Base-by-base conservation (phyloP, 2,113 vertebrate genomes). In the Psilopogon haemacephalus region DNA sequence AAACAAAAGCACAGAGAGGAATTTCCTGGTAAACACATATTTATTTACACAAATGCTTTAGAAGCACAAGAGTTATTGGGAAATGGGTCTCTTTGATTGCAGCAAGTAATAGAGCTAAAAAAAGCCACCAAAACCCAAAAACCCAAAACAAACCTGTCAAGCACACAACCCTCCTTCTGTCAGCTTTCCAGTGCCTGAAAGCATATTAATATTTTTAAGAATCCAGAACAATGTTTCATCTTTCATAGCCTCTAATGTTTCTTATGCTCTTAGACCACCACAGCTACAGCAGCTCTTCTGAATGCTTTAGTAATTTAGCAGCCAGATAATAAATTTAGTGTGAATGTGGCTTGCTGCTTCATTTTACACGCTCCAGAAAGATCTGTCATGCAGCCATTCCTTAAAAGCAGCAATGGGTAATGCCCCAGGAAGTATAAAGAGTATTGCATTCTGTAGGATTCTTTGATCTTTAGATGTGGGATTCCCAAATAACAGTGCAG, bases 21-120 rank as follows among this genome's bases (percentile, higher is more conserved):
- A 84, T 98, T 98, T 96, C 98, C 98, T 90, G 98, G 98, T 98
- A 98, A 95, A 93, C 69, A 82, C 32, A 12, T 54, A 20, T 42
- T 58, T 67, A 75, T 80, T 86, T 84, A 83, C 27, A 38, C 37
- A 23, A 71, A 52, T 68, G 50, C 55, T 86, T 71, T 75, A 83
- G 37, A 63, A 82, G 40, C 46, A 46, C 46, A 52, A 52, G 48
- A 32, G 21, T 72, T 74, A 46, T 46, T 44, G 20, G 48, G 32
- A 82, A 50, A 40, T 12, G 0, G 0, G 35, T 68, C 33, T 77
- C 24, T 71, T 71, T 68, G 50, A 8, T 89, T 94, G 28, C 1
- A 58, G 28, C 40, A 67, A 70, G 37, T 40, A 73, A n/a, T 28
- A 85, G 67, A 67, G 33, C 32, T 15, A 18, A 2, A 82, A 90